Evolutionary conservation across 2,113 vertebrate species (phyloP), one percentile per base, ranked within the genome.

Genomic region (Lanius ludovicianus): DNA sequence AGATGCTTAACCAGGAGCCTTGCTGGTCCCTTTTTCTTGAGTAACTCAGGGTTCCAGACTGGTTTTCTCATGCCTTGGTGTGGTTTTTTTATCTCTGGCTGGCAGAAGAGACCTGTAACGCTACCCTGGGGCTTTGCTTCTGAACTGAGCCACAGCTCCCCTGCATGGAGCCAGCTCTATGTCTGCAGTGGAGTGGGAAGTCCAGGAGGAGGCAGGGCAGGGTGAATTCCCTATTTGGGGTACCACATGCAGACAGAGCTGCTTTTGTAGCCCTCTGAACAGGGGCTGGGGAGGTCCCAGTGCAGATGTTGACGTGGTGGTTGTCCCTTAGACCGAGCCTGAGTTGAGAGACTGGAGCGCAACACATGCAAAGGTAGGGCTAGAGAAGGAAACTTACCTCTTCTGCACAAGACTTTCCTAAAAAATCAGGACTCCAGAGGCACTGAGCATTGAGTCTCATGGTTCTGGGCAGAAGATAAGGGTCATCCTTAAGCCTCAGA

Each of bases 351-450:
- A 12, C 5, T 7, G 14, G 65, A 81, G 27, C 47, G 22, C 60
- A 67, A 1, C 1, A 0, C 0, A 0, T 7, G 4, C 25, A 41
- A 17, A 14, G 6, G 12, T 39, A 11, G 3, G 13, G 11, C 47
- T 42, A n/a, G 75, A 17, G 37, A 39, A 65, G 50, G 78, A 68
- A 33, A 41, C 4, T 7, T 57, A 6, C 16, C 44, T 49, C 30
- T 83, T 53, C 60, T 91, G 60, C 56, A 55, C 2, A 46, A 76
- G 53, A 15, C 11, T 50, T 46, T 5, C 11, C 30, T 59, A 9
- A 50, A 65, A 79, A 25, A 25, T 21, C 4, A 4, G 31, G 13
- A 2, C 10, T 88, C 44, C 59, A 2, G 3, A 71, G 62, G 52
- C 33, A 35, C 50, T 56, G 39, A 68, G 37, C 9, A 1, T 9